A percentile compares a stretch with the other conserved stretches of the same genome.
Conservation (phyloP, 2,888 invertebrate genomes). For the Orthosia gracilis region DNA sequence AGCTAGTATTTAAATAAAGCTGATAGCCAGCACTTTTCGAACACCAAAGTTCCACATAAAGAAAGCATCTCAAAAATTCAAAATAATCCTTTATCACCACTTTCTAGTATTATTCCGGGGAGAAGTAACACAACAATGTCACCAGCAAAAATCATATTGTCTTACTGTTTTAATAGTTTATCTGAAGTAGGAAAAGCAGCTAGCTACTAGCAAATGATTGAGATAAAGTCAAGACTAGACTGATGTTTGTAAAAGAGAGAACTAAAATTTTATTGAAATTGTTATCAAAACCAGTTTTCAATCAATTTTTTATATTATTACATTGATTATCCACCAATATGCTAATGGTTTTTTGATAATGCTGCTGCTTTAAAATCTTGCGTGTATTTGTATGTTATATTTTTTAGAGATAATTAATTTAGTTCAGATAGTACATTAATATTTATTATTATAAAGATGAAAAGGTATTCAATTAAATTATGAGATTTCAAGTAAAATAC, state of each 20-base stretch:
- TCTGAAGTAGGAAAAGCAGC: not conserved
- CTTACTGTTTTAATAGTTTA: not conserved
- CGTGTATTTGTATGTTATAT: not conserved
- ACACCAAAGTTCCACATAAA: too few relatives aligned
- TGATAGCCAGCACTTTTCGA: too few relatives aligned
- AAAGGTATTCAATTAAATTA: not conserved
- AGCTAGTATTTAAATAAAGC: too few relatives aligned
- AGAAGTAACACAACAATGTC: too few relatives aligned
- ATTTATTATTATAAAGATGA: too few relatives aligned
- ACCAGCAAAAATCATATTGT: too few relatives aligned
- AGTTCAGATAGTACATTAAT: not conserved
- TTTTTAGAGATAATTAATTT: not conserved
- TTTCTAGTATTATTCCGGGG: too few relatives aligned
- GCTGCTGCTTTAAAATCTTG: not conserved
- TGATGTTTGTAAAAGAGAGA: not conserved
- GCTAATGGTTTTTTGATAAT: too few relatives aligned
- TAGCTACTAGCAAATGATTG: not conserved
- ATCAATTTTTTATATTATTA: not conserved
- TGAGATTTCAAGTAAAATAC: not conserved
- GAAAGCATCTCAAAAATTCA: too few relatives aligned
- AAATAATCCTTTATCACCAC: too few relatives aligned
- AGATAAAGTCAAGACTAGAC: conserved; percentile 1
- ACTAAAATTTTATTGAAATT: too few relatives aligned
- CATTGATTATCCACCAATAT: not conserved
- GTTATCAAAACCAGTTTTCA: not conserved